phyloP scores from a whole-genome alignment of 2,797 vertebrate genomes.

The Clarias pachynema region DNA sequence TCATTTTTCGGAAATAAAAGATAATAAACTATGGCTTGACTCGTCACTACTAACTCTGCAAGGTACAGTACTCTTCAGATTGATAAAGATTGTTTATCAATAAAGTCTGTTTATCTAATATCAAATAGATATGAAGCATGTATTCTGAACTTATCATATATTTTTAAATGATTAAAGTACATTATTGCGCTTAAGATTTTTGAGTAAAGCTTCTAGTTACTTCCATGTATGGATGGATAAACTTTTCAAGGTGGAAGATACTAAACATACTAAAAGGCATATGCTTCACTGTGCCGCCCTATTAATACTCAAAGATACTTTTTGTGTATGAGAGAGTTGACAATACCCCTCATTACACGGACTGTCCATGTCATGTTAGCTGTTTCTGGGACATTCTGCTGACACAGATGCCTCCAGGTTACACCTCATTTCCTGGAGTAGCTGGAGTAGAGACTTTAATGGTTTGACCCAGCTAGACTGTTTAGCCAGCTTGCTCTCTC shows the following conservation, averaged over 20 bases:
- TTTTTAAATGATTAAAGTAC: background rate
- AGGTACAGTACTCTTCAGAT: no score
- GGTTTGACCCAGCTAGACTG: constrained; percentile 15
- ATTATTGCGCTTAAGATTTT: background rate
- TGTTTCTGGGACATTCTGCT: constrained; percentile 15
- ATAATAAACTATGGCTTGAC: no score
- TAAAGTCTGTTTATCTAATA: background rate
- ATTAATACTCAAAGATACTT: background rate
- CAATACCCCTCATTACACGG: background rate
- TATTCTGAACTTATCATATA: background rate
- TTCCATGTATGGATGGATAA: no score
- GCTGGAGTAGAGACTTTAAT: background rate
- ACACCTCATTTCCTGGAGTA: no score
- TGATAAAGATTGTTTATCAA: no score
- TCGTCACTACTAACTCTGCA: no score
- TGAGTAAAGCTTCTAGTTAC: background rate
- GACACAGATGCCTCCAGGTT: constrained; percentile 9
- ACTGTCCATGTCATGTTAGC: background rate
- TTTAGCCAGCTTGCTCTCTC: constrained; percentile 44
- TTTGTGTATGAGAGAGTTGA: no score
- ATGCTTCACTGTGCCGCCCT: background rate
- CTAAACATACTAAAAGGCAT: background rate
- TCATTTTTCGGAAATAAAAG: background rate
- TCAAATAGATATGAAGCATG: background rate
- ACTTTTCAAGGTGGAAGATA: background rate